Conservation (phyloP, 2,888 invertebrate genomes). For the Caenorhabditis auriculariae region DNA sequence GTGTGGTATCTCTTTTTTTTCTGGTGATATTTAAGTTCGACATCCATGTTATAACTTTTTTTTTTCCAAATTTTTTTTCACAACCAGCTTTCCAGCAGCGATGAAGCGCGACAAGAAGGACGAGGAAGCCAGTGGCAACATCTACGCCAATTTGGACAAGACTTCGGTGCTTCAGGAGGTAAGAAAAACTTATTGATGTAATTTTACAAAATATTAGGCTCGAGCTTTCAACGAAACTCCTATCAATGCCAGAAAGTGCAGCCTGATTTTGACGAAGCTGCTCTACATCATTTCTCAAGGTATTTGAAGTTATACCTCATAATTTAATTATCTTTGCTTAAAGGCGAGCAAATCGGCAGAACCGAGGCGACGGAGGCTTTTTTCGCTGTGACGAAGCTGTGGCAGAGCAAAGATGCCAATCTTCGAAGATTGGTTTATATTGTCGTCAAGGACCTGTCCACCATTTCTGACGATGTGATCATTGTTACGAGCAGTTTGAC, state of each 20-base stretch:
- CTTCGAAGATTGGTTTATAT: slow-evolving; percentile 92
- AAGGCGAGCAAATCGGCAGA: slow-evolving; percentile 76
- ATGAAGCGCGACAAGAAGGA: slow-evolving; percentile 64
- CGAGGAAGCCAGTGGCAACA: slow-evolving; percentile 74
- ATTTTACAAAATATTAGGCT: slow-evolving; percentile 68
- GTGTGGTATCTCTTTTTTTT: no score
- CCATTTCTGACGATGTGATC: slow-evolving; percentile 95
- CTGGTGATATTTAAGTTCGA: no score
- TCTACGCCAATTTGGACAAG: slow-evolving; percentile 90
- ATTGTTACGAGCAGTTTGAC: slow-evolving; percentile 78
- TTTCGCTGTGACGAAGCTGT: slow-evolving; percentile 98
- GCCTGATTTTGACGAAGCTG: slow-evolving; percentile 90
- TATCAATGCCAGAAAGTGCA: slow-evolving; percentile 94
- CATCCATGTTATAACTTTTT: no score
- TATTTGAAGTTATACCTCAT: neutral
- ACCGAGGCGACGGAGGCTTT: slow-evolving; percentile 98
- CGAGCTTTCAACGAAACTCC: slow-evolving; percentile 96
- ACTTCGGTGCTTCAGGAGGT: slow-evolving; percentile 91
- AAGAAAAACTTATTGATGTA: slow-evolving; percentile 3
- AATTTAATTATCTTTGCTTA: neutral
- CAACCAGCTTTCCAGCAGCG: no score
- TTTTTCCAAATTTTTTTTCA: no score
- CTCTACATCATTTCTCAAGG: slow-evolving; percentile 89
- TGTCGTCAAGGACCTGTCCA: slow-evolving; percentile 83
- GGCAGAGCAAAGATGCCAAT: slow-evolving; percentile 92